Percentiles rank a stretch among this genome's conserved stretches.
Conservation (phyloP, 2,888 invertebrate species). For the Agrotis puta region DNA sequence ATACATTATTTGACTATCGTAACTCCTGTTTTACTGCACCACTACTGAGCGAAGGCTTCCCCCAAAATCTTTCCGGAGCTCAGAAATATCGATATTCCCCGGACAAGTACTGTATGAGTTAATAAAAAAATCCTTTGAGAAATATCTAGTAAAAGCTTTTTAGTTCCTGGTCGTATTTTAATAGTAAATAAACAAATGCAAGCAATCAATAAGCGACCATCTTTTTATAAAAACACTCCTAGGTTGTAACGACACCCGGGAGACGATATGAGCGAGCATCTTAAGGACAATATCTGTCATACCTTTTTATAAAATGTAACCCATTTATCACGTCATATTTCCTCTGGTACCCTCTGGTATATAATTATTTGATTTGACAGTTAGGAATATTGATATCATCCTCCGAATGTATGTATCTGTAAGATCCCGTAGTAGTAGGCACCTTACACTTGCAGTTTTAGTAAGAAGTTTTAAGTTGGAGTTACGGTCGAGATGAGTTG, state of each 20-base stretch:
- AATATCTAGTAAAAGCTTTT: not conserved
- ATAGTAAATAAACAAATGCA: constrained; percentile 6
- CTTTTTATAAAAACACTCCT: constrained; percentile 9
- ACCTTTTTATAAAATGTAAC: constrained; percentile 9
- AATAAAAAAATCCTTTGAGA: not conserved
- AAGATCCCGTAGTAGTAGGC: too few relatives aligned
- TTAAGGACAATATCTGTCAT: constrained; percentile 8
- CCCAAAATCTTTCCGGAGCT: too few relatives aligned
- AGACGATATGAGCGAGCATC: constrained; percentile 25
- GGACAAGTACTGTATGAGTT: too few relatives aligned
- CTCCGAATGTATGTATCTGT: not conserved
- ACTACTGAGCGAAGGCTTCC: too few relatives aligned
- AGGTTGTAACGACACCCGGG: constrained; percentile 5
- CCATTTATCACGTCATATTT: constrained; percentile 19
- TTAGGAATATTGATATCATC: constrained; percentile 30
- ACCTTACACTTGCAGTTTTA: too few relatives aligned
- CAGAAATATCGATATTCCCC: too few relatives aligned
- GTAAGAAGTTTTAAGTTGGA: too few relatives aligned
- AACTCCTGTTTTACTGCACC: not conserved
- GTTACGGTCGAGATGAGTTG: too few relatives aligned
- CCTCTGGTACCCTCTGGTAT: not conserved
- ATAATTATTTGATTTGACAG: constrained; percentile 33
- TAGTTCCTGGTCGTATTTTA: not conserved
- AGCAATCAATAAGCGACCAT: not conserved
- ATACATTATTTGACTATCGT: not conserved